Conservation (phyloP, 2,888 invertebrate genomes). For the Agrochola litura region DNA sequence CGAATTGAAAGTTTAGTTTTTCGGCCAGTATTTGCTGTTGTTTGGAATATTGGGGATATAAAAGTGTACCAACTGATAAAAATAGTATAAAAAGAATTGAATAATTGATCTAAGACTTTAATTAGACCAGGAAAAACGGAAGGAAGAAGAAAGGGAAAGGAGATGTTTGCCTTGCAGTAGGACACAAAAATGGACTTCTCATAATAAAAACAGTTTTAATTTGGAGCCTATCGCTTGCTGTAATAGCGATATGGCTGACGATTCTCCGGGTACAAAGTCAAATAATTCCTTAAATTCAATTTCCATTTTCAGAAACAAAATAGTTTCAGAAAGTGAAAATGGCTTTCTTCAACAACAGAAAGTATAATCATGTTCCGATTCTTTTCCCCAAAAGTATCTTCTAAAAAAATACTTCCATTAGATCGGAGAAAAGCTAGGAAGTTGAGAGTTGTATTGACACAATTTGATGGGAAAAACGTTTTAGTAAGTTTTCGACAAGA, state of each 20-base stretch:
- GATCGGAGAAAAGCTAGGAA: constrained; percentile 29
- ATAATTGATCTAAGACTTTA: not conserved
- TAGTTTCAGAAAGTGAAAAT: constrained; percentile 1
- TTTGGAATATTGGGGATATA: constrained; percentile 1
- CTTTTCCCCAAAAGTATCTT: constrained; percentile 19
- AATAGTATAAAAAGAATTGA: not conserved
- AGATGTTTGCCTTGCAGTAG: not conserved
- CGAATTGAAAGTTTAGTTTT: constrained; percentile 38
- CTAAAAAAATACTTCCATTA: constrained; percentile 34
- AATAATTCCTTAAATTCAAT: constrained; percentile 17
- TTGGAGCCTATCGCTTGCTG: not conserved
- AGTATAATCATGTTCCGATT: constrained; percentile 1
- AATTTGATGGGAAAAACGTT: constrained; percentile 51
- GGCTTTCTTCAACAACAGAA: not conserved
- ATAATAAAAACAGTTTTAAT: not conserved
- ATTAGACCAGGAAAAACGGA: not conserved
- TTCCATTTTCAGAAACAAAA: not conserved
- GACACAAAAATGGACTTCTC: not conserved
- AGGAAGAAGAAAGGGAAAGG: not conserved
- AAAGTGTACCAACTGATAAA: not conserved
- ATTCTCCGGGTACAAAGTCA: not conserved
- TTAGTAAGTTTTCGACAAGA: constrained; percentile 22
- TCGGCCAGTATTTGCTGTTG: constrained; percentile 15
- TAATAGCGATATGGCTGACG: not conserved
- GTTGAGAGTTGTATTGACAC: constrained; percentile 56